phyloP scores from a whole-genome alignment of 2,113 vertebrate species.

The Stegostoma tigrinum region DNA sequence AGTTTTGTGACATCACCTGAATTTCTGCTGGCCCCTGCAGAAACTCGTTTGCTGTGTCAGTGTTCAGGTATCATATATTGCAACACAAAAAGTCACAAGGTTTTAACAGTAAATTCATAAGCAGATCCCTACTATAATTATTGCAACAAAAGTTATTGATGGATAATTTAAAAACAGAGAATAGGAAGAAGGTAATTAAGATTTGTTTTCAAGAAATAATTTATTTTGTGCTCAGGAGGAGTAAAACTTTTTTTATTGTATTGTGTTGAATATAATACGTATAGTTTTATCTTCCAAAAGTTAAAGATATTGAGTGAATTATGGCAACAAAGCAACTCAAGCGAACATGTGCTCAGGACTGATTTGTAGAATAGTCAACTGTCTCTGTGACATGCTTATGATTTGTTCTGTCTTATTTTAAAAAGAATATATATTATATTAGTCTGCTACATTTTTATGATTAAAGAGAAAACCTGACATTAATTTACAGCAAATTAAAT shows the following conservation, averaged over 20 bases:
- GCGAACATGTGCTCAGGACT: not conserved
- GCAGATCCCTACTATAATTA: not conserved
- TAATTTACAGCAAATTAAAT: not conserved
- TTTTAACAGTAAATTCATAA: not conserved
- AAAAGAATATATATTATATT: not conserved
- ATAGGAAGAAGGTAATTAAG: not conserved
- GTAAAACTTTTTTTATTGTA: not conserved
- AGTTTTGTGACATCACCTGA: not conserved
- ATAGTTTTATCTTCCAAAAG: not conserved
- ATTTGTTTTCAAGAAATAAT: not conserved
- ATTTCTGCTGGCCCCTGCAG: not conserved
- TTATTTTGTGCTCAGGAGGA: not conserved
- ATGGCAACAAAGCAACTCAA: not conserved
- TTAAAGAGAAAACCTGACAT: slow-evolving; percentile 7
- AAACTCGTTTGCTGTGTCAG: slow-evolving; percentile 13
- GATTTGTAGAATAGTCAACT: slow-evolving; percentile 1
- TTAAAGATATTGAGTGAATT: not conserved
- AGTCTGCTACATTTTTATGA: not conserved
- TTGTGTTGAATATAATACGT: not conserved
- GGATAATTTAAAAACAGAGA: not conserved
- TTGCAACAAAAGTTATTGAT: not conserved
- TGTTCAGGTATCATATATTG: not conserved
- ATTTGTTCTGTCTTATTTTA: not conserved
- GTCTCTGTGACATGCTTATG: not conserved
- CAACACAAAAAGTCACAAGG: not conserved